Percentiles rank a stretch among this genome's conserved stretches.
phyloP scores from a whole-genome alignment of 2,888 invertebrate genomes.

The Cantharis lateralis region DNA sequence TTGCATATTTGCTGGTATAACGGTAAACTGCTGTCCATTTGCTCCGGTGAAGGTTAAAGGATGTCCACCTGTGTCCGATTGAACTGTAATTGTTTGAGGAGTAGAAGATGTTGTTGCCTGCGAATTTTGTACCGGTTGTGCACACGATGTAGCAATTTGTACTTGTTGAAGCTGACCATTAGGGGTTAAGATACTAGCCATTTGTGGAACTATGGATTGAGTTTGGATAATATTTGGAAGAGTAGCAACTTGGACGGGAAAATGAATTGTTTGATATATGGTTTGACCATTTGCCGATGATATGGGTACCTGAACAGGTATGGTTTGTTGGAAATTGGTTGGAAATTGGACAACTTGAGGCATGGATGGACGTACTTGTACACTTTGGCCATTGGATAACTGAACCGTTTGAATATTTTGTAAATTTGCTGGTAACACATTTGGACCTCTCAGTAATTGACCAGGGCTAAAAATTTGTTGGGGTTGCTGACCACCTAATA shows the following conservation, averaged over 20 bases:
- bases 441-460: slow-evolving; percentile 77
- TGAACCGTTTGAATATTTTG: slow-evolving; percentile 75
- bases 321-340: slow-evolving; percentile 71
- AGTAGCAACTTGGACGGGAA: slow-evolving; percentile 80
- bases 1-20: slow-evolving; percentile 70
- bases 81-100: slow-evolving; percentile 51
- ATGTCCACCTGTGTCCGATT: slow-evolving; percentile 57
- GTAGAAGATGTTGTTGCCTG: slow-evolving; percentile 50
- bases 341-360: slow-evolving; percentile 68
- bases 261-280: slow-evolving; percentile 92
- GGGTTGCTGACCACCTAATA: slow-evolving; percentile 56
- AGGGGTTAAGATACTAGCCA: slow-evolving; percentile 85
- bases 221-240: slow-evolving; percentile 63
- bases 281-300: slow-evolving; percentile 86
- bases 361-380: slow-evolving; percentile 66
- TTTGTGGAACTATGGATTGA: slow-evolving; percentile 70
- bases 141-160: slow-evolving; percentile 70
- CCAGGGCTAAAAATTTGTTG: slow-evolving; percentile 66
- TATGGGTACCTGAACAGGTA: slow-evolving; percentile 91
- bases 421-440: slow-evolving; percentile 68
- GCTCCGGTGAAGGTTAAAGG: slow-evolving; percentile 75
- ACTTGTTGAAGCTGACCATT: slow-evolving; percentile 89
- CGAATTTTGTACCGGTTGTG: slow-evolving; percentile 36
- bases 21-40: slow-evolving; percentile 80
- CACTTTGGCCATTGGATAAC: slow-evolving; percentile 72